Base-by-base conservation (phyloP, 2,888 invertebrate genomes). In the Mesorhabditis spiculigera region DNA sequence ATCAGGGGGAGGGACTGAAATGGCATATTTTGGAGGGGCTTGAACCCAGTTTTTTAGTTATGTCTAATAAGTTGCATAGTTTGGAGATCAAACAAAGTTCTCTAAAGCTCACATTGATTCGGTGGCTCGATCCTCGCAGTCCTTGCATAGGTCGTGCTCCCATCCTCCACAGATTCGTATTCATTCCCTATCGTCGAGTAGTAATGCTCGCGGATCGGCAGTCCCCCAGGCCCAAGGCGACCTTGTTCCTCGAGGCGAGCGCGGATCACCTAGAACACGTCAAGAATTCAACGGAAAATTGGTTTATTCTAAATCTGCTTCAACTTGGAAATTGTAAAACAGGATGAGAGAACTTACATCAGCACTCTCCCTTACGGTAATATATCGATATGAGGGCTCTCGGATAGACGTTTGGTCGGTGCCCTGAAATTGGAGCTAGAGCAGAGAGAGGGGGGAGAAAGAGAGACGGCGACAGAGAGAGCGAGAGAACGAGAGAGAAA, bases 321-420 rank as follows among this genome's bases (percentile, higher is more conserved):
- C n/a, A n/a, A n/a, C n/a, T n/a, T n/a, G n/a, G n/a, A n/a, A n/a
- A n/a, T n/a, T n/a, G n/a, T n/a, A n/a, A n/a, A n/a, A n/a, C n/a
- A n/a, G n/a, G n/a, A n/a, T n/a, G n/a, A n/a, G 63, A 43, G 5
- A 5, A 42, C 71, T 61, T 63, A 82, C 82, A 67, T 78, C 84
- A 4, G 80, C 74, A 16, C 73, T 75, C 68, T 81, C 81, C 28
- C 81, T 67, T 4, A 84, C 83, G 0, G 84, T 82, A 43, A 84
- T 76, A 71, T 84, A 84, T 5, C 82, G 76, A 66, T 84, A 84
- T 5, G 84, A 84, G 3, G 84, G 84, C 43, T 83, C 81, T 45
- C 81, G 66, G 45, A 78, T 79, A 4, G 78, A 73, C 1, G 58
- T 50, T 10, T 50, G 10, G 58, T 50, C 58, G n/a, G 10, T n/a